Percentiles rank a stretch among this genome's conserved stretches.
Evolutionary conservation across 2,888 invertebrate genomes (phyloP).

Genomic region (Cryptus armator): DNA sequence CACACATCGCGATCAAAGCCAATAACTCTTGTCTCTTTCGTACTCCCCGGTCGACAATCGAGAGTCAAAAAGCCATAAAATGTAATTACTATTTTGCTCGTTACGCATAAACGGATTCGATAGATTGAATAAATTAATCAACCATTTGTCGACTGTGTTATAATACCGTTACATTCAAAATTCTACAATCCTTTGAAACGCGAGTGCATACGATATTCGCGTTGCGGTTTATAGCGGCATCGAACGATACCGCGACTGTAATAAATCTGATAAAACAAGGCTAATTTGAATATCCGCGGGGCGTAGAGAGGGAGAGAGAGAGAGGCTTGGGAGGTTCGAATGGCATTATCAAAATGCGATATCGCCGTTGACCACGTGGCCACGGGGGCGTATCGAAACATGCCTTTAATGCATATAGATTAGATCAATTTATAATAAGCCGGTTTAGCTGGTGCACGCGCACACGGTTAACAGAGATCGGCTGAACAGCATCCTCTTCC

Average conservation of each 20-base stretch:
- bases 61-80: background rate
- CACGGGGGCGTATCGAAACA: slow-evolving; percentile 63
- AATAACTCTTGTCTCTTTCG: too few species aligned
- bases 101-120: slow-evolving; percentile 18
- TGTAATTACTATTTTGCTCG: background rate
- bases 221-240: background rate
- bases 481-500: slow-evolving; percentile 8
- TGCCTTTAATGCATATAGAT: slow-evolving; percentile 80
- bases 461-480: slow-evolving; percentile 38
- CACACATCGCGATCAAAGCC: too few species aligned
- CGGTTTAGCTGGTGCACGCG: slow-evolving; percentile 75
- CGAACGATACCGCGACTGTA: slow-evolving; percentile 56
- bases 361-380: slow-evolving; percentile 78
- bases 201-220: too few species aligned
- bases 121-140: slow-evolving; percentile 28
- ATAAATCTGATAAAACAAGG: slow-evolving; percentile 82
- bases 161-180: background rate
- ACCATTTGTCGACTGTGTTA: slow-evolving; percentile 15
- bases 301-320: background rate
- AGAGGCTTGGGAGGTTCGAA: slow-evolving; percentile 44
- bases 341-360: slow-evolving; percentile 84
- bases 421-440: slow-evolving; percentile 84
- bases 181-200: background rate
- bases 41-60: too few species aligned
- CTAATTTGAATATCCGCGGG: slow-evolving; percentile 82